Percentiles rank a stretch among this genome's conserved stretches.
These are phyloP conservation scores for Acholoe squamosa DNA, from an alignment of 2,888 invertebrate genomes.

Conservation along the genomic window DNA sequence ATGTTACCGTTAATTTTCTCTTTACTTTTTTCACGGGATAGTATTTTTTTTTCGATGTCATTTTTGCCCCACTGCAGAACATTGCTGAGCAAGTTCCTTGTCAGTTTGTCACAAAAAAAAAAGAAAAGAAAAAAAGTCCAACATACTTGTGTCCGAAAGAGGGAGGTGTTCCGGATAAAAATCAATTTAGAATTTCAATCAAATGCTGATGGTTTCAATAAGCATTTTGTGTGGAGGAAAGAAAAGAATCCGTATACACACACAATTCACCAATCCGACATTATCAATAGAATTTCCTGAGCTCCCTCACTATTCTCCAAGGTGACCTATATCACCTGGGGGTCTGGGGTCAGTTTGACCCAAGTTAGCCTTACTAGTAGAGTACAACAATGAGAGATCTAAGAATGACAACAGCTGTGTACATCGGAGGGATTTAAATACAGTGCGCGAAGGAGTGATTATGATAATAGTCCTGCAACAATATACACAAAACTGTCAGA, in stretches of 20 bases:
- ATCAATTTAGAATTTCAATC: too few species aligned
- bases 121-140: background rate
- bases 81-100: too few species aligned
- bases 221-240: background rate
- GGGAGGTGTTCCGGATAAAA: constrained; percentile 7
- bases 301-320: background rate
- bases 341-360: background rate
- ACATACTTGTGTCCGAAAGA: background rate
- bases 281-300: background rate
- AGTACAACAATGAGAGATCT: constrained; percentile 41
- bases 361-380: background rate
- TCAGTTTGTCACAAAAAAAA: background rate
- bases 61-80: too few species aligned
- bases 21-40: too few species aligned
- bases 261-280: constrained; percentile 8
- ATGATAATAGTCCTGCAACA: constrained; percentile 47
- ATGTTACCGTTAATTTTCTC: too few species aligned
- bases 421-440: constrained; percentile 7
- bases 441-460: background rate
- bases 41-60: too few species aligned
- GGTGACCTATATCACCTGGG: background rate
- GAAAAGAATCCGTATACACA: background rate
- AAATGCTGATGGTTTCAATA: too few species aligned
- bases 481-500: constrained; percentile 44
- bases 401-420: constrained; percentile 39